Evolutionary conservation across 2,888 invertebrate genomes (phyloP).

Genomic region (Nemapogon koenigi): DNA sequence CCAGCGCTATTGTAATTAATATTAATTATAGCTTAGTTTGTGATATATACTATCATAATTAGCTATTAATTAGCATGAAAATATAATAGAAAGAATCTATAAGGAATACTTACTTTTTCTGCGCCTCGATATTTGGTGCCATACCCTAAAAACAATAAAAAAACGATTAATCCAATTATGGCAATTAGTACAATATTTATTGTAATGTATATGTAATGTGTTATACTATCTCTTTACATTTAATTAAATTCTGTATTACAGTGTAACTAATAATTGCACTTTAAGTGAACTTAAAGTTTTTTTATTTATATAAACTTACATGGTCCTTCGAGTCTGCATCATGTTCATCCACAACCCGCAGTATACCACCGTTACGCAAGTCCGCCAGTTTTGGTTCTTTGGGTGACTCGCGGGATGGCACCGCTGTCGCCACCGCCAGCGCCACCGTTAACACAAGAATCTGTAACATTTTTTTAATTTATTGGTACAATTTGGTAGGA

Average conservation of each 20-base stretch:
- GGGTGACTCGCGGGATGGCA: slow-evolving; percentile 3
- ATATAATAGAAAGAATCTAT: too few relatives aligned
- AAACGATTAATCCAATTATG: neutral
- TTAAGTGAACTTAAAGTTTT: neutral
- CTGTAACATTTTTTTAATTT: too few relatives aligned
- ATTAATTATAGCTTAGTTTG: too few relatives aligned
- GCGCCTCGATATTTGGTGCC: slow-evolving; percentile 24
- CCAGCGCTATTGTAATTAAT: too few relatives aligned
- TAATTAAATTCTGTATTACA: slow-evolving; percentile 4
- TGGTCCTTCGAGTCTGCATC: neutral
- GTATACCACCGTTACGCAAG: slow-evolving; percentile 1
- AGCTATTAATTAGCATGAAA: neutral
- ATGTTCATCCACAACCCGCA: neutral
- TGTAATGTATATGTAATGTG: too few relatives aligned
- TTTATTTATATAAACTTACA: neutral
- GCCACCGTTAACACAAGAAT: too few relatives aligned
- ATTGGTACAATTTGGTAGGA: too few relatives aligned
- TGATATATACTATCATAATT: neutral
- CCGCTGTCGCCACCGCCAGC: slow-evolving; percentile 7
- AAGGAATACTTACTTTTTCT: slow-evolving; percentile 25
- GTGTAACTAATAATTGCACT: neutral
- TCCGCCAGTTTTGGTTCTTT: neutral
- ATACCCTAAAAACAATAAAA: slow-evolving; percentile 20
- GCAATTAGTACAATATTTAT: neutral
- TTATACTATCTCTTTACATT: too few relatives aligned